Base-by-base conservation (phyloP, 2,888 invertebrate species). In the Hemicrepidius hirtus region DNA sequence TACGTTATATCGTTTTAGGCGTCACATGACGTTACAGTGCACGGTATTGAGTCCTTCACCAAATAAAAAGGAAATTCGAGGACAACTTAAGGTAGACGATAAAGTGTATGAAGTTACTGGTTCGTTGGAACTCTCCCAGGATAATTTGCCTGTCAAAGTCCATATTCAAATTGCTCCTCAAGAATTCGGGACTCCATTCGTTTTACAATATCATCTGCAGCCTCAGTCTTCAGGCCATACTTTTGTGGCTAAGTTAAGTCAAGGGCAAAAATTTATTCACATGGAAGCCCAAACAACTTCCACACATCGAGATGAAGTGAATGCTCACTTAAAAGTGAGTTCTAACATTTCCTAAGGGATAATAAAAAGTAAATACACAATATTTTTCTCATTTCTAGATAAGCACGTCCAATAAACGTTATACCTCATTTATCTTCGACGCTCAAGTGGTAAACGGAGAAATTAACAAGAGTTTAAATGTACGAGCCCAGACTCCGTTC, bases 191-290 rank as follows among this genome's bases (percentile, higher is more conserved):
- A 81, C 83, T 73, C 81, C 84, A 67, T 75, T 84, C 74, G 78
- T 77, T 75, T 79, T 86, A 76, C 79, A 82, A 75, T 83, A 72
- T 84, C 86, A 82, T 85, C 85, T 79, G 82, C 83, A 73, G 79
- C 86, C 81, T 68, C 76, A 77, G 67, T 70, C 80, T 60, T 76
- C 80, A 60, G 81, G 82, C 73, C 83, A 84, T 76, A 79, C 79
- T 71, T 75, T 85, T 77, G 74, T 76, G 67, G 80, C 83, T 49
- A 79, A 77, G 53, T 60, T 85, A 73, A 77, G 85, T 64, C 87
- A 87, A 80, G 85, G 86, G 73, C 85, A 87, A 16, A 86, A 85
- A 76, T 87, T 86, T 84, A 87, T 87, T 64, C 86, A 86, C 78
- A 66, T 85, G 70, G 80, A 82, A 71, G 84, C 83, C 13, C 85